Evolutionary conservation across 2,797 vertebrate species (phyloP).

Genomic region (Danio albolineatus): DNA sequence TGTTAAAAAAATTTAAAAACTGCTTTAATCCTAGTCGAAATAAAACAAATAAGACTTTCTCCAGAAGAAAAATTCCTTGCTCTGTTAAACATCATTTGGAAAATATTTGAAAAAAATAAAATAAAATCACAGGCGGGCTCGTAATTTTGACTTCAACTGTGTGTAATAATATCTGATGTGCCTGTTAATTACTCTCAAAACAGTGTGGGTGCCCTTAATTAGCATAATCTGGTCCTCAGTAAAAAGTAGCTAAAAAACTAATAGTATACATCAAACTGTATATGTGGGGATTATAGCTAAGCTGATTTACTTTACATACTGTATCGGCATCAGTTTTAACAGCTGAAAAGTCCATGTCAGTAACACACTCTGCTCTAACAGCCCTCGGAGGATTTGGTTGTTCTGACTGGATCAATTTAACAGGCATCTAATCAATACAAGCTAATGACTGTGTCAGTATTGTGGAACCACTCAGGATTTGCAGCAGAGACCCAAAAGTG

Average conservation of each 20-base stretch:
- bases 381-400: not conserved
- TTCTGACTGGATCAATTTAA: constrained; percentile 16
- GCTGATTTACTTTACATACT: not conserved
- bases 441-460: constrained; percentile 20
- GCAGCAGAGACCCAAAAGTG: not conserved
- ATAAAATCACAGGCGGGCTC: no score
- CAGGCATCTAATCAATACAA: constrained; percentile 17
- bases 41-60: no score
- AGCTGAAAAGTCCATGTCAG: not conserved
- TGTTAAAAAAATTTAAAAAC: no score
- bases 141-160: no score
- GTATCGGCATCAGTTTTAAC: not conserved
- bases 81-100: no score
- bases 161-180: not conserved
- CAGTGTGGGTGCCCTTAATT: not conserved
- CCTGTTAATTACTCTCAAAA: not conserved
- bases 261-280: not conserved
- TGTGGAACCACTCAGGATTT: not conserved
- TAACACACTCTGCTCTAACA: not conserved
- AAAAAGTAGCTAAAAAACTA: not conserved
- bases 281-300: not conserved
- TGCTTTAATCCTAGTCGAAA: no score
- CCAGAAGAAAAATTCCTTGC: no score
- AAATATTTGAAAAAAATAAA: not conserved
- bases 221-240: not conserved